Percentiles rank a stretch among this genome's conserved stretches.
phyloP scores from a whole-genome alignment of 2,113 vertebrate genomes.

The Urocynchramus pylzowi region DNA sequence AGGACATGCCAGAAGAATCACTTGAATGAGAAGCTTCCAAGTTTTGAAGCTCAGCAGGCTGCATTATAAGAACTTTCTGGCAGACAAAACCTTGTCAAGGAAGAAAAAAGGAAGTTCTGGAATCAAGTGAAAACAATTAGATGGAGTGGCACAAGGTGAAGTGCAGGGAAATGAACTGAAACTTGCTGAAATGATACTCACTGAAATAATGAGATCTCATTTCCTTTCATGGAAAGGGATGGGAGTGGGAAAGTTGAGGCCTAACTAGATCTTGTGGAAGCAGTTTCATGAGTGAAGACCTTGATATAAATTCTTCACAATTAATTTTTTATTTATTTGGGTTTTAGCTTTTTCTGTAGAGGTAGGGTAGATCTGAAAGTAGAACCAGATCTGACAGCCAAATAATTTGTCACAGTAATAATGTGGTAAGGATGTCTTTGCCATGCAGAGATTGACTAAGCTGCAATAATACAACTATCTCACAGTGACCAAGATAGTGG shows the following conservation, averaged over 20 bases:
- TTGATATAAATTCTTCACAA: background rate
- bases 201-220: background rate
- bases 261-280: background rate
- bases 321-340: too few relatives aligned
- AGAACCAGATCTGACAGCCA: background rate
- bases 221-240: background rate
- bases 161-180: background rate
- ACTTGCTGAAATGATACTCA: background rate
- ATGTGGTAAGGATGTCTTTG: background rate
- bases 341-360: background rate
- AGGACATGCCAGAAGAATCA: background rate
- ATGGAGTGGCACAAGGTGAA: background rate
- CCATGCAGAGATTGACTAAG: fast-evolving
- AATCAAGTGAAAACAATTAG: background rate
- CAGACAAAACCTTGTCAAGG: background rate
- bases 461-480: background rate
- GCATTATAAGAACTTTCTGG: background rate
- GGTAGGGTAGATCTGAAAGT: background rate
- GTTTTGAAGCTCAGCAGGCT: background rate
- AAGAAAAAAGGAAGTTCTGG: background rate
- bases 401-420: background rate
- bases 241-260: background rate
- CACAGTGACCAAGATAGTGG: background rate
- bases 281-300: background rate
- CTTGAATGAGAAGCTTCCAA: background rate